Percentiles rank a stretch among this genome's conserved stretches.
These are phyloP conservation scores for Patiria miniata DNA, from an alignment of 35 echinoderm and acorn worm species.

Conservation along the genomic window DNA sequence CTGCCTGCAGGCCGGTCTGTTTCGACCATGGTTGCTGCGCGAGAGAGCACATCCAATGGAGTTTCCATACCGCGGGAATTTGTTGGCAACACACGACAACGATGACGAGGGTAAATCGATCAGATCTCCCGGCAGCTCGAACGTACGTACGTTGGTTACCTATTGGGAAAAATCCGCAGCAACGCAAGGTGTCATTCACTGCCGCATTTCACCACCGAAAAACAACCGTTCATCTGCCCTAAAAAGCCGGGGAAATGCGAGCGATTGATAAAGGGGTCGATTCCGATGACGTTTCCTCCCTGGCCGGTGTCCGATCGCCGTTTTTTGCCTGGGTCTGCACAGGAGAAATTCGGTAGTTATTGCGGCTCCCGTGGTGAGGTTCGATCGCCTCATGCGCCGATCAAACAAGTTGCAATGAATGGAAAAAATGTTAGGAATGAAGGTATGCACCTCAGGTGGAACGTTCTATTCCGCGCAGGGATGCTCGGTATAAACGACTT, in stretches of 20 bases:
- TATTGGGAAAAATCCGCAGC: background rate
- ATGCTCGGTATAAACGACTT: background rate
- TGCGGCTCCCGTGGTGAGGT: constrained; percentile 6
- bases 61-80: constrained; percentile 61
- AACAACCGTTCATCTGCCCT: background rate
- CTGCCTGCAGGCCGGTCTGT: constrained; percentile 53
- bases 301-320: background rate
- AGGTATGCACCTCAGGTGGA: constrained; percentile 77
- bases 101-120: background rate
- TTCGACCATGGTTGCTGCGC: constrained; percentile 75
- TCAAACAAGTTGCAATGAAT: constrained; percentile 90
- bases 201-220: constrained; percentile 1
- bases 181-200: constrained; percentile 20
- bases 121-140: background rate
- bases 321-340: background rate
- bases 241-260: background rate
- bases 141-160: background rate
- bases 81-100: constrained; percentile 1
- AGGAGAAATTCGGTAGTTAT: background rate
- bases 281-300: background rate
- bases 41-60: constrained; percentile 72
- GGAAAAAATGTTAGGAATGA: constrained; percentile 95
- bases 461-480: constrained; percentile 5
- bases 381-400: constrained; percentile 55
- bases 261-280: constrained; percentile 7